A percentile compares a stretch with the other conserved stretches of the same genome.
These are phyloP conservation scores for Phaetusa simplex DNA, from an alignment of 2,113 vertebrate species.

Conservation along the genomic window DNA sequence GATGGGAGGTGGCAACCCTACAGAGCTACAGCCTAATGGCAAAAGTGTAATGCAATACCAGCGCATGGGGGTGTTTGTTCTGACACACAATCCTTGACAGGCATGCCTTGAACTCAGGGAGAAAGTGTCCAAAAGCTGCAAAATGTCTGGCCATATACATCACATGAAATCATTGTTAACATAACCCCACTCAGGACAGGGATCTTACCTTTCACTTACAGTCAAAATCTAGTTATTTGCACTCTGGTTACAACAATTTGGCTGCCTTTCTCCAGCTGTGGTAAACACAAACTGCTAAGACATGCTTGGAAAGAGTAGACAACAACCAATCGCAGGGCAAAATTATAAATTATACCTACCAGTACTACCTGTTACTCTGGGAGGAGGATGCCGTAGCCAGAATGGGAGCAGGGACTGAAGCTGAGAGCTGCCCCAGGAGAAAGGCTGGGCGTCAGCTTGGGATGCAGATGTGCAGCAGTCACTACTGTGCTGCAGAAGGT, in stretches of 20 bases:
- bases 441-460: neutral
- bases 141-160: neutral
- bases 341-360: neutral
- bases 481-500: neutral
- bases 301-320: neutral
- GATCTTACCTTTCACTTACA: neutral
- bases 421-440: neutral
- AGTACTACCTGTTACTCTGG: neutral
- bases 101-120: neutral
- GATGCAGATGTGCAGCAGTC: neutral
- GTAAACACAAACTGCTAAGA: neutral
- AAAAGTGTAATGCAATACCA: neutral
- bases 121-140: neutral
- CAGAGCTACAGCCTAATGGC: neutral
- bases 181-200: neutral
- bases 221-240: neutral
- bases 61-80: accelerated
- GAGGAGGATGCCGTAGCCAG: neutral
- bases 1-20: neutral
- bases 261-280: neutral
- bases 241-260: neutral
- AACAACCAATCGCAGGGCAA: neutral
- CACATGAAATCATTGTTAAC: neutral
- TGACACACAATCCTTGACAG: neutral
- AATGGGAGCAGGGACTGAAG: neutral